Conservation (phyloP, 2,113 vertebrate genomes). For the Gadus chalcogrammus region DNA sequence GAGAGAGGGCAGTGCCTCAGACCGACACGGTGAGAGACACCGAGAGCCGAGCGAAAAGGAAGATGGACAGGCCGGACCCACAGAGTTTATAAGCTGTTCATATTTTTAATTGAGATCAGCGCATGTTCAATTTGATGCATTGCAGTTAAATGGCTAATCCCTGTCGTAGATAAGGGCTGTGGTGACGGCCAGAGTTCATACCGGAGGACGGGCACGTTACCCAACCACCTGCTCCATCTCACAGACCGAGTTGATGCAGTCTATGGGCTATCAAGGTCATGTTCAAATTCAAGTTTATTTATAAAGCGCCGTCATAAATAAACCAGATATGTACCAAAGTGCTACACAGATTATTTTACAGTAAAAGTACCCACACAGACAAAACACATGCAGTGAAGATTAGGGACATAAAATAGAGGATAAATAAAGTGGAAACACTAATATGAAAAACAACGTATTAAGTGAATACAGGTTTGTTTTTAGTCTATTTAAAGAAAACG, state of each 20-base stretch:
- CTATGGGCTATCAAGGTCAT: no score
- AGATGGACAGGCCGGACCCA: background rate
- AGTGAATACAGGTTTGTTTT: no score
- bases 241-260: background rate
- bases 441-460: no score
- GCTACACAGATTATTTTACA: no score
- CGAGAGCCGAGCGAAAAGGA: background rate
- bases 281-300: no score
- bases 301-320: no score
- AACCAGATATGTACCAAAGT: no score
- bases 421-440: no score
- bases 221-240: background rate
- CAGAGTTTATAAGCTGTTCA: slow-evolving; percentile 2
- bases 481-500: no score
- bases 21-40: background rate
- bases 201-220: background rate
- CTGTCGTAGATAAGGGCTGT: background rate
- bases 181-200: background rate
- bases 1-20: background rate
- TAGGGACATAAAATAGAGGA: no score
- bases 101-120: slow-evolving; percentile 5
- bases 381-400: no score
- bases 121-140: slow-evolving; percentile 2
- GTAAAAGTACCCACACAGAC: no score
- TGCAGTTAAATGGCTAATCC: background rate